Evolutionary conservation across 2,888 invertebrate genomes (phyloP).

Genomic region (Aleiodes alternator): DNA sequence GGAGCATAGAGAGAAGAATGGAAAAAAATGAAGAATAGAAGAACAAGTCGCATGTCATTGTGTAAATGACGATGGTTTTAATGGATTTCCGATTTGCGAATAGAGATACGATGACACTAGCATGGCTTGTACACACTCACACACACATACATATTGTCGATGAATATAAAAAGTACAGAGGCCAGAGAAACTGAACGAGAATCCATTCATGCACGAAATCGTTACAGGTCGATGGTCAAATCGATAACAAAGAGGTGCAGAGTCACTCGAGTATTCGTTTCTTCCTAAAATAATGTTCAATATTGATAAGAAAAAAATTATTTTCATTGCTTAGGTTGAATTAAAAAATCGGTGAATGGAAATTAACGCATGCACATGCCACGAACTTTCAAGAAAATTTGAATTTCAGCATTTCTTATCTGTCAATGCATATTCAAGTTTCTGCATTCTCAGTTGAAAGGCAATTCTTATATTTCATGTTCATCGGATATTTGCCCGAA

Average conservation of each 20-base stretch:
- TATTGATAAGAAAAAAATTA: constrained; percentile 19
- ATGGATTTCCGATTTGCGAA: constrained; percentile 50
- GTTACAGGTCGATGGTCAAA: constrained; percentile 54
- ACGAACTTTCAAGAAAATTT: no score
- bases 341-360: background rate
- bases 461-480: no score
- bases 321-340: constrained; percentile 9
- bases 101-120: constrained; percentile 41
- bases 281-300: constrained; percentile 35
- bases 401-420: no score
- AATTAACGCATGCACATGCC: background rate
- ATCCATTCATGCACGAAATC: constrained; percentile 49
- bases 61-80: constrained; percentile 36
- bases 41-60: constrained; percentile 28
- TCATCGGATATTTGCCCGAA: no score
- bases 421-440: no score
- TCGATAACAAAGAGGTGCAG: constrained; percentile 53
- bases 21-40: background rate
- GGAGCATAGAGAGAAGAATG: constrained; percentile 3
- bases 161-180: constrained; percentile 29
- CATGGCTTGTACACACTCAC: constrained; percentile 6
- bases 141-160: constrained; percentile 14
- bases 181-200: constrained; percentile 37
- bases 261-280: constrained; percentile 48
- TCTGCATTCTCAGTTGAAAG: no score